phyloP scores from a whole-genome alignment of 2,113 vertebrate genomes.

The Upupa epops region DNA sequence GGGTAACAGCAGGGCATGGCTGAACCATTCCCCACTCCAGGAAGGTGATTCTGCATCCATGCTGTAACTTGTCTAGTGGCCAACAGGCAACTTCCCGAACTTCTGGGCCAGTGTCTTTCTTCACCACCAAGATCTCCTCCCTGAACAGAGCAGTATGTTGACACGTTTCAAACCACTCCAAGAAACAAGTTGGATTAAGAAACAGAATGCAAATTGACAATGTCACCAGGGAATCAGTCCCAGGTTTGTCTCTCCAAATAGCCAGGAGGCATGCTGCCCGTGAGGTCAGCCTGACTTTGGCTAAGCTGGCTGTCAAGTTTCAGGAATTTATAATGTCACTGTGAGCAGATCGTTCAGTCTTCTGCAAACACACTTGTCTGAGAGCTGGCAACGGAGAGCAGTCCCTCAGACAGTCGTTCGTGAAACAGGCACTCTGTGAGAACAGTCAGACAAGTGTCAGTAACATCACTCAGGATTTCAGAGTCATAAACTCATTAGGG shows the following conservation, averaged over 20 bases:
- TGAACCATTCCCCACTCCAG: background rate
- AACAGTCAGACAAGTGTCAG: background rate
- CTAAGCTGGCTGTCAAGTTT: background rate
- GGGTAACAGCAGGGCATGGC: background rate
- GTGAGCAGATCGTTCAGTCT: background rate
- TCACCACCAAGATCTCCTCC: rapidly evolving
- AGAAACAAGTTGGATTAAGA: background rate
- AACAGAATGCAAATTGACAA: background rate
- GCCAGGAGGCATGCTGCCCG: background rate
- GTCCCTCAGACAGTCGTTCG: background rate
- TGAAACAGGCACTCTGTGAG: background rate
- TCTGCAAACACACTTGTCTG: background rate
- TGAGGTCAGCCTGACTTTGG: background rate
- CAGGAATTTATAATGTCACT: background rate
- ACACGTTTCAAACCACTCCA: background rate
- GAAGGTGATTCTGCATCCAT: background rate
- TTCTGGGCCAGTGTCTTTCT: background rate
- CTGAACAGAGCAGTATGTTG: background rate
- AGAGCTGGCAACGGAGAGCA: background rate
- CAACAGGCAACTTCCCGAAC: background rate
- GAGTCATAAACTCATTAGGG: no score
- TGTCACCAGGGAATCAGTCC: background rate
- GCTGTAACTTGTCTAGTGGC: background rate
- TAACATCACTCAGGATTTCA: background rate
- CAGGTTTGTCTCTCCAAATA: background rate